A percentile compares a stretch with the other conserved stretches of the same genome.
phyloP scores from a whole-genome alignment of 2,888 invertebrate genomes.

The Cantharis lateralis region DNA sequence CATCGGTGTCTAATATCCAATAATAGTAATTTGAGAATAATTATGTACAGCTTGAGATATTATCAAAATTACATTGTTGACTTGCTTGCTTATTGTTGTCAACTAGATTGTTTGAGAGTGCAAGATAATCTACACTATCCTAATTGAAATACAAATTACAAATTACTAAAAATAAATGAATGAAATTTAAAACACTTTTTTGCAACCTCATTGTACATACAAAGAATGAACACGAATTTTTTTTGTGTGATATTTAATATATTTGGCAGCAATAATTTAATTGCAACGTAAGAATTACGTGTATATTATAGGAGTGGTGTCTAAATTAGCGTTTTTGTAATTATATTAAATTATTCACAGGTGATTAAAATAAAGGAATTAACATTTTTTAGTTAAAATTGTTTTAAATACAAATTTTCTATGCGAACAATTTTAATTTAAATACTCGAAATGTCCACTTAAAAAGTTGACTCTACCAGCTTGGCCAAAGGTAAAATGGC shows the following conservation, averaged over 20 bases:
- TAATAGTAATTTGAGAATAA: too few relatives aligned
- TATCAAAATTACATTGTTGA: too few relatives aligned
- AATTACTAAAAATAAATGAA: too few relatives aligned
- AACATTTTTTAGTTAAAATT: not conserved
- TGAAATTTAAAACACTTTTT: too few relatives aligned
- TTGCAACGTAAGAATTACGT: not conserved
- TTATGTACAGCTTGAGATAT: too few relatives aligned
- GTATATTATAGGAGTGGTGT: not conserved
- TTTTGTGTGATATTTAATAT: not conserved
- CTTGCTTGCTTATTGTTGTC: too few relatives aligned
- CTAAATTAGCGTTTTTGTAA: not conserved
- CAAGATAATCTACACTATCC: too few relatives aligned
- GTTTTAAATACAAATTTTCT: not conserved
- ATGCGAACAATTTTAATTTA: not conserved
- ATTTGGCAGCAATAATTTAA: not conserved
- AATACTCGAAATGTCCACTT: not conserved
- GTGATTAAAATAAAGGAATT: not conserved
- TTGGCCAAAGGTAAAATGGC: too few relatives aligned
- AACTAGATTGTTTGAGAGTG: too few relatives aligned
- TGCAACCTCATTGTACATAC: not conserved
- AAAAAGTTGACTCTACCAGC: too few relatives aligned
- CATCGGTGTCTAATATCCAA: too few relatives aligned
- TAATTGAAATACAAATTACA: too few relatives aligned
- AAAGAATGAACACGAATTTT: not conserved
- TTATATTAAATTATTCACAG: not conserved